Conservation (phyloP, 2,888 invertebrate species). For the Zygogramma bicolorata region DNA sequence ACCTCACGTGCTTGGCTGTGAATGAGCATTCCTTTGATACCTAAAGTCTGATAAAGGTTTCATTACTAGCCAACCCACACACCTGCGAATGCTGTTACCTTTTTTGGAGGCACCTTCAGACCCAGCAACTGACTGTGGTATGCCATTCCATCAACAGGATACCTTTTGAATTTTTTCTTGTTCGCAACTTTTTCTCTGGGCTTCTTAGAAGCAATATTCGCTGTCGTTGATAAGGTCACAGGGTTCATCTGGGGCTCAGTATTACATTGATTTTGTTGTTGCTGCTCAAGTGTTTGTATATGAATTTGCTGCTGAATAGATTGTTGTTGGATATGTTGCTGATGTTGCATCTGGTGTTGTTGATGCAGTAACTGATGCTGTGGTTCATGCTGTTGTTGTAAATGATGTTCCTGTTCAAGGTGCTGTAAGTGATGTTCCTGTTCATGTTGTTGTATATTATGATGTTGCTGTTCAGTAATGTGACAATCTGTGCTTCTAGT, state of each 20-base stretch:
- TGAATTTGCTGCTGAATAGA: neutral
- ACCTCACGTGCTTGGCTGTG: slow-evolving; percentile 40
- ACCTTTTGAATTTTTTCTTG: slow-evolving; percentile 21
- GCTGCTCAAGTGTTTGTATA: neutral
- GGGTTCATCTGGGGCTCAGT: neutral
- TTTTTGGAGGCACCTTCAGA: slow-evolving; percentile 39
- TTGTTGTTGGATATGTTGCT: neutral
- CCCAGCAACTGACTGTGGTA: slow-evolving; percentile 38
- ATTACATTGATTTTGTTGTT: neutral
- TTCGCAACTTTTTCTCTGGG: slow-evolving; percentile 1
- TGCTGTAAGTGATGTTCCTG: neutral
- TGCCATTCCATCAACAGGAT: slow-evolving; percentile 38
- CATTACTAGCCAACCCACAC: neutral
- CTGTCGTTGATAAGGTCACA: neutral
- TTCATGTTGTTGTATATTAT: neutral
- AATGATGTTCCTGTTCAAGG: neutral
- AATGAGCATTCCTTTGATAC: slow-evolving; percentile 37
- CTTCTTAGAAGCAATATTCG: neutral
- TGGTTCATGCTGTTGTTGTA: neutral
- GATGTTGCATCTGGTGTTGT: neutral
- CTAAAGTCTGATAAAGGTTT: slow-evolving; percentile 25
- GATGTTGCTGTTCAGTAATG: neutral
- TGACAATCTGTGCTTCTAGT: neutral
- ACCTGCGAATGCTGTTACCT: slow-evolving; percentile 12
- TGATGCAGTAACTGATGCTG: neutral